Conservation (phyloP, 2,888 invertebrate genomes). For the Drosophila koepferae region DNA sequence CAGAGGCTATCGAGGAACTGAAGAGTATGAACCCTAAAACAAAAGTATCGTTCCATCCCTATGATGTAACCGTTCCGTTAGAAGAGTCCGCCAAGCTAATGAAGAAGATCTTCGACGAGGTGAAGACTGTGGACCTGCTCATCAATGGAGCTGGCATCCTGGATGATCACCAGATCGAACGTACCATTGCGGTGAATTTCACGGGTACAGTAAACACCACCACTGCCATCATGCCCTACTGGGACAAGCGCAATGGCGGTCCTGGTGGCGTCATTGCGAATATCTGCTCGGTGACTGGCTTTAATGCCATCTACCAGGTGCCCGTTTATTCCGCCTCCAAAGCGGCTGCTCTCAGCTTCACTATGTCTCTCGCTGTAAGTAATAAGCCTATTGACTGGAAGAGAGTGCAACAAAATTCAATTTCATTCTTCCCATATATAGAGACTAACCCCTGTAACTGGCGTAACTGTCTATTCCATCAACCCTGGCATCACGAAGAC, state of each 20-base stretch:
- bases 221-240: constrained; percentile 82
- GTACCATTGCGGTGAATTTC: constrained; percentile 72
- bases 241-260: constrained; percentile 84
- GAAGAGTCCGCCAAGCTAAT: constrained; percentile 68
- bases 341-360: constrained; percentile 84
- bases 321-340: constrained; percentile 84
- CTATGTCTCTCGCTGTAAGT: constrained; percentile 81
- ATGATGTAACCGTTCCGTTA: constrained; percentile 70
- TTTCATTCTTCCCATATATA: constrained; percentile 6
- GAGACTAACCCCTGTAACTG: constrained; percentile 63
- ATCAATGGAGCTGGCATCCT: constrained; percentile 78
- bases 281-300: constrained; percentile 82
- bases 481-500: constrained; percentile 74
- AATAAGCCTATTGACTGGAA: no score
- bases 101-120: constrained; percentile 60
- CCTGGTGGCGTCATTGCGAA: constrained; percentile 84
- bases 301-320: constrained; percentile 71
- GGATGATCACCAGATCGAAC: constrained; percentile 73
- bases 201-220: constrained; percentile 77
- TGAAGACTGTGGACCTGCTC: constrained; percentile 75
- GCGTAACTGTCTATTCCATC: constrained; percentile 66
- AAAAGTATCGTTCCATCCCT: constrained; percentile 64
- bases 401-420: no score
- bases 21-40: constrained; percentile 61
- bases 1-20: constrained; percentile 61